These are phyloP conservation scores for Psammodynastes pulverulentus DNA, from an alignment of 2,113 vertebrate species.

Conservation along the genomic window DNA sequence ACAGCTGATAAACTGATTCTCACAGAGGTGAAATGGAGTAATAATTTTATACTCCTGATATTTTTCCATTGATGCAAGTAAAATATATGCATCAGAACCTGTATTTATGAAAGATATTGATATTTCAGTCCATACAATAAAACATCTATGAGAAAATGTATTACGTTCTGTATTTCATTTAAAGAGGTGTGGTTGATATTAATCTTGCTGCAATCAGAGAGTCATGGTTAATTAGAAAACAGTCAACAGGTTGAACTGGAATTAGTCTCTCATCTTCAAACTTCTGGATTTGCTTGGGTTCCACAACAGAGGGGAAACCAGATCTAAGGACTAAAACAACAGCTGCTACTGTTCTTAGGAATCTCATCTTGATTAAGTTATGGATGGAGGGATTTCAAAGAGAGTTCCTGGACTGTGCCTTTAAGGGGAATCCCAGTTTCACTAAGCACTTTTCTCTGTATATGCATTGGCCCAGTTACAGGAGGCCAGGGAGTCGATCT, in stretches of 20 bases:
- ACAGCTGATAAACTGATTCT: background rate
- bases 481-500: background rate
- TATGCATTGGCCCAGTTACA: background rate
- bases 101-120: background rate
- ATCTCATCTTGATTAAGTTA: constrained; percentile 24
- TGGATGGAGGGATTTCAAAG: constrained; percentile 21
- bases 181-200: constrained; percentile 41
- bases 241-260: constrained; percentile 47
- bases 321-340: background rate
- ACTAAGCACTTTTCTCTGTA: background rate
- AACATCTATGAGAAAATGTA: background rate
- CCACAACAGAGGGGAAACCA: constrained; percentile 11
- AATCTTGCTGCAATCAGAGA: constrained; percentile 60
- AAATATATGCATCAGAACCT: background rate
- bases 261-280: constrained; percentile 37
- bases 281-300: constrained; percentile 50
- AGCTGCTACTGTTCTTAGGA: background rate
- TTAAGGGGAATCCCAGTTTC: background rate
- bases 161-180: background rate
- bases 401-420: background rate
- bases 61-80: background rate
- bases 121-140: background rate
- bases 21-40: background rate
- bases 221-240: constrained; percentile 58
- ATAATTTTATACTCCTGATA: background rate